Evolutionary conservation across 92 coral and sea anemone species (phyloP).

Genomic region (Isaurus tuberculatus): DNA sequence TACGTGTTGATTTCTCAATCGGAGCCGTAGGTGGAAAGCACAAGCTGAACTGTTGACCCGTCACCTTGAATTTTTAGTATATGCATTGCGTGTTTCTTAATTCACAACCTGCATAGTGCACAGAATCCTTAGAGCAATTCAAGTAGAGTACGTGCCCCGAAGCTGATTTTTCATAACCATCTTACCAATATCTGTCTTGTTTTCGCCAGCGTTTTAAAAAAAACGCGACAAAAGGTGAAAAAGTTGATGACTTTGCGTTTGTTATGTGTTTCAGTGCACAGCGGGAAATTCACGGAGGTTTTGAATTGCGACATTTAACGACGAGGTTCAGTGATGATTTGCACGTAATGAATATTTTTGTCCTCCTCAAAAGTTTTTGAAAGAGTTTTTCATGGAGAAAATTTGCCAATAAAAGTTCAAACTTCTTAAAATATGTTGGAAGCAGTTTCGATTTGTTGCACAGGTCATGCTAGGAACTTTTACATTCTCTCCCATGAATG

Average conservation of each 20-base stretch:
- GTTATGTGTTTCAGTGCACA: background rate
- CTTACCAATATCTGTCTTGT: background rate
- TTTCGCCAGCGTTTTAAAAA: background rate
- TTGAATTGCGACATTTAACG: background rate
- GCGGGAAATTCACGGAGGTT: background rate
- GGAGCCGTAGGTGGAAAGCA: background rate
- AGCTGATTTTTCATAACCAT: background rate
- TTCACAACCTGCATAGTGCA: background rate
- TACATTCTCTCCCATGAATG: background rate
- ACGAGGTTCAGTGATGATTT: background rate
- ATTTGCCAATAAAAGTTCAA: background rate
- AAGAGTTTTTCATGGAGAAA: background rate
- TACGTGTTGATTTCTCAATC: background rate
- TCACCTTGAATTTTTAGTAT: background rate
- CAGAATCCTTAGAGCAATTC: background rate
- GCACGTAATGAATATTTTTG: background rate
- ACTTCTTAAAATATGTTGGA: background rate
- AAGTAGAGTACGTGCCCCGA: background rate
- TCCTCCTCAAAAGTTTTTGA: background rate
- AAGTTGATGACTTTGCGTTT: background rate
- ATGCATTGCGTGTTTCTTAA: background rate
- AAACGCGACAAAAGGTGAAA: background rate
- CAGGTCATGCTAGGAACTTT: background rate
- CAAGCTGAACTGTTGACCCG: background rate
- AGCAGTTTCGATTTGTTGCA: background rate